Percentiles rank a stretch among this genome's conserved stretches.
Evolutionary conservation across 2,113 vertebrate species (phyloP).

Genomic region (Stegastes partitus): DNA sequence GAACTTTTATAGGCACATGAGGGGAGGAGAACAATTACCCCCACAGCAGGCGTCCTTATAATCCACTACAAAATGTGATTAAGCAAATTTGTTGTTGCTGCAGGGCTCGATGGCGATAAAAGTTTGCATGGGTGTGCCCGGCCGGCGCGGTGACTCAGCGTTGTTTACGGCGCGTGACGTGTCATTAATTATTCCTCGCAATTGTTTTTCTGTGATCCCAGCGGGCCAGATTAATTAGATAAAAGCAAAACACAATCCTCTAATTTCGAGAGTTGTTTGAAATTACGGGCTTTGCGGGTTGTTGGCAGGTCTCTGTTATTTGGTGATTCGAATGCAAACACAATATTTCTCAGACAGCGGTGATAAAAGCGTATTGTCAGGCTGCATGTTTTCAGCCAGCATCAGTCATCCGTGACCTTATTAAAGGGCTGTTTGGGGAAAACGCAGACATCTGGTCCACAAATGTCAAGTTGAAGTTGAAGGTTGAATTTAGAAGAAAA

Average conservation of each 20-base stretch:
- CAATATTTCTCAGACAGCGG: conserved; percentile 34
- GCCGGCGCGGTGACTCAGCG: conserved; percentile 37
- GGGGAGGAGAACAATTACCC: conserved; percentile 74
- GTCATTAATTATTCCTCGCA: conserved; percentile 46
- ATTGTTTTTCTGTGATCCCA: conserved; percentile 44
- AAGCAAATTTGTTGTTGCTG: conserved; percentile 63
- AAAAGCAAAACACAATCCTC: conserved; percentile 35
- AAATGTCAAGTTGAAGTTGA: conserved; percentile 72
- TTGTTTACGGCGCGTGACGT: conserved; percentile 48
- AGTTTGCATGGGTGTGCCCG: conserved; percentile 39
- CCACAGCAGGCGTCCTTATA: conserved; percentile 67
- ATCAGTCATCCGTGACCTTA: conserved; percentile 60
- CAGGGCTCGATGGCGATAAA: conserved; percentile 47
- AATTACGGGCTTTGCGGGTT: conserved; percentile 3
- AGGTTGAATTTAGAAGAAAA: conserved; percentile 50
- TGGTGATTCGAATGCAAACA: conserved; percentile 49
- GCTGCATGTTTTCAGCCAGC: conserved; percentile 49
- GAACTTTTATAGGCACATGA: conserved; percentile 68
- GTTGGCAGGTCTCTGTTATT: conserved; percentile 36
- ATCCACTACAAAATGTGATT: conserved; percentile 67
- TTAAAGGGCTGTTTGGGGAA: conserved; percentile 44
- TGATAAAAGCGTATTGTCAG: conserved; percentile 59
- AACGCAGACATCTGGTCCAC: conserved; percentile 78
- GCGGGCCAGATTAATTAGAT: conserved; percentile 17
- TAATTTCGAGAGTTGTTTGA: conserved; percentile 42